Conservation (phyloP, 2,888 invertebrate genomes). For the Scrobipalpa atriplicella region DNA sequence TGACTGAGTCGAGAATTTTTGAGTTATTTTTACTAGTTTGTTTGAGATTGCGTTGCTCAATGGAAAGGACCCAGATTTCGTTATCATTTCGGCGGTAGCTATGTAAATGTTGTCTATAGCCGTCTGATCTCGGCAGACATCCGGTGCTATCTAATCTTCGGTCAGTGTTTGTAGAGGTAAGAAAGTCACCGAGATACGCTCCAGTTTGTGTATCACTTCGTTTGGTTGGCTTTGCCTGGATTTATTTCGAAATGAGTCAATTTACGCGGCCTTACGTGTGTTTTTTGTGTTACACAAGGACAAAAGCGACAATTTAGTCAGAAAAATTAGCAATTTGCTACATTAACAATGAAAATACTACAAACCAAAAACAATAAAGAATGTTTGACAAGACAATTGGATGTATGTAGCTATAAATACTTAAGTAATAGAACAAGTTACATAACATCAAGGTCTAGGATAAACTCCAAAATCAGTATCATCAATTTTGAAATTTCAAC, state of each 20-base stretch:
- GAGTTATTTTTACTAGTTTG: neutral
- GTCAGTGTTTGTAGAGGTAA: slow-evolving; percentile 73
- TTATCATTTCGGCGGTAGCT: slow-evolving; percentile 49
- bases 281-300: too few species aligned
- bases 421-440: too few species aligned
- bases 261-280: neutral
- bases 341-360: neutral
- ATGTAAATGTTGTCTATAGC: slow-evolving; percentile 49
- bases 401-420: too few species aligned
- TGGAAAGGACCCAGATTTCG: slow-evolving; percentile 51
- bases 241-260: slow-evolving; percentile 38
- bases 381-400: neutral
- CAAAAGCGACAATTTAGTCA: too few species aligned
- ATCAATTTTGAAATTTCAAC: too few species aligned
- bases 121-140: slow-evolving; percentile 65
- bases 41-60: slow-evolving; percentile 27
- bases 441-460: too few species aligned
- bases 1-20: slow-evolving; percentile 1
- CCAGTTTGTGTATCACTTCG: slow-evolving; percentile 43
- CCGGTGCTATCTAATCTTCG: slow-evolving; percentile 79
- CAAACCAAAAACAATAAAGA: neutral
- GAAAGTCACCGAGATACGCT: slow-evolving; percentile 68
- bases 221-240: slow-evolving; percentile 36
- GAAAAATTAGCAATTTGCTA: too few species aligned
- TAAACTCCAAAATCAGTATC: too few species aligned